Conservation (phyloP, 2,888 invertebrate genomes). For the Didymodactylos carnosus region DNA sequence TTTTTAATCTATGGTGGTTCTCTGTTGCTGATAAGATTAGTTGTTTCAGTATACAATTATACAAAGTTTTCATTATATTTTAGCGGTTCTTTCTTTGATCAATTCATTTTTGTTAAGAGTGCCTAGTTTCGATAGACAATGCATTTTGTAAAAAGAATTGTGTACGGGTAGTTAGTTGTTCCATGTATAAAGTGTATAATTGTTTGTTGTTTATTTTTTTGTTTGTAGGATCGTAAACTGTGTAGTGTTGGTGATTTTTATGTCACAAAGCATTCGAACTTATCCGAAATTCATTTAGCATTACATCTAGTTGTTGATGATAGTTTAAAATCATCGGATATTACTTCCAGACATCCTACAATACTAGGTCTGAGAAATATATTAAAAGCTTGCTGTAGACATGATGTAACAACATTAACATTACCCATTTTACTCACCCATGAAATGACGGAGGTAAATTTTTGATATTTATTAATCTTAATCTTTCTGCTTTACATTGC, state of each 20-base stretch:
- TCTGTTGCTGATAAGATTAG: too few species aligned
- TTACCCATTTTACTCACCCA: slow-evolving; percentile 76
- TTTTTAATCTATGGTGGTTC: too few species aligned
- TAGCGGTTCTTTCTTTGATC: too few species aligned
- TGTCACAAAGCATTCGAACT: slow-evolving; percentile 55
- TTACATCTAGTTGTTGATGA: slow-evolving; percentile 87
- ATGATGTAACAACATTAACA: slow-evolving; percentile 75
- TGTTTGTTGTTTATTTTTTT: background rate
- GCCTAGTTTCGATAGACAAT: too few species aligned
- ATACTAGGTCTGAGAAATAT: slow-evolving; percentile 82
- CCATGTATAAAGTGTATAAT: too few species aligned
- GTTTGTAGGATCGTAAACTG: background rate
- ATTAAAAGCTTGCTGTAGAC: slow-evolving; percentile 74
- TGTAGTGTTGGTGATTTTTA: slow-evolving; percentile 28
- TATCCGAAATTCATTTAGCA: slow-evolving; percentile 75
- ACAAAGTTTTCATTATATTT: too few species aligned
- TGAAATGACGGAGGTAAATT: slow-evolving; percentile 69
- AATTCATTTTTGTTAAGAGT: too few species aligned
- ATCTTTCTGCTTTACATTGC: slow-evolving; percentile 15
- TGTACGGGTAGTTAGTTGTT: too few species aligned
- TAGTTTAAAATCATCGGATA: slow-evolving; percentile 46
- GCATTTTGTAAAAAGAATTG: too few species aligned
- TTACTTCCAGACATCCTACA: slow-evolving; percentile 81
- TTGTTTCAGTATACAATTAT: too few species aligned
- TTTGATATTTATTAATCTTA: background rate